Evolutionary conservation across 2,797 vertebrate species (phyloP), one percentile per base, ranked within the genome.

Genomic region (Cuniculus paca): DNA sequence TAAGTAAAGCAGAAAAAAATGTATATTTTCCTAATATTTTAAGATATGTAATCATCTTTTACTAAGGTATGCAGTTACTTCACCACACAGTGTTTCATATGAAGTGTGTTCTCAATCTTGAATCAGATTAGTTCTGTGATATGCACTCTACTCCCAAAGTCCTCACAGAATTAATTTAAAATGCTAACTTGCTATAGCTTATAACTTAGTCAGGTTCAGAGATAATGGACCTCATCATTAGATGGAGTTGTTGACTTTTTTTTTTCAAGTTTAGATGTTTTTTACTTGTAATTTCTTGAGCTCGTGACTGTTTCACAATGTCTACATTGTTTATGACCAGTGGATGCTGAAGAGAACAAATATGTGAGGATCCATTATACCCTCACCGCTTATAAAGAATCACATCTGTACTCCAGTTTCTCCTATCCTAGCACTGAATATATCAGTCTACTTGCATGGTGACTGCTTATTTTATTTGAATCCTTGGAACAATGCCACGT

Each of bases 1-100:
- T 95, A 94, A 96, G 94, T 96, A 95, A 78, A 95, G 3, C 14
- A 70, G 14, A 61, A 26, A 31, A 77, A 94, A 94, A 91, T 58
- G 10, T 48, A n/a, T 13, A 14, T 10, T 68, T 94, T 81, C 2
- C 19, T 81, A 48, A 77, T 70, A 86, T 94, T 94, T 61, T 88
- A 54, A 95, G 88, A 70, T 95, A 48, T 50, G 1, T 19, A 89
- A 54, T 45, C 54, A 88, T 48, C 50, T 65, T 72, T 93, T 90
- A 2, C 75, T 90, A 58, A 61, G 85, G 11, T 63, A 0, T 45
- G 79, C 42, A 45, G 8, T 91, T 92, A 11, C 2, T 65, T 91
- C 31, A 86, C 24, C 13, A 54, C 6, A 78, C 58, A 87, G 24
- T 86, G 10, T 86, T 94, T 75, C 39, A 82, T 45, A 60, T 63